Percentiles rank a stretch among this genome's conserved stretches.
These are phyloP conservation scores for Scleropages formosus DNA, from an alignment of 2,797 vertebrate genomes.

Conservation along the genomic window DNA sequence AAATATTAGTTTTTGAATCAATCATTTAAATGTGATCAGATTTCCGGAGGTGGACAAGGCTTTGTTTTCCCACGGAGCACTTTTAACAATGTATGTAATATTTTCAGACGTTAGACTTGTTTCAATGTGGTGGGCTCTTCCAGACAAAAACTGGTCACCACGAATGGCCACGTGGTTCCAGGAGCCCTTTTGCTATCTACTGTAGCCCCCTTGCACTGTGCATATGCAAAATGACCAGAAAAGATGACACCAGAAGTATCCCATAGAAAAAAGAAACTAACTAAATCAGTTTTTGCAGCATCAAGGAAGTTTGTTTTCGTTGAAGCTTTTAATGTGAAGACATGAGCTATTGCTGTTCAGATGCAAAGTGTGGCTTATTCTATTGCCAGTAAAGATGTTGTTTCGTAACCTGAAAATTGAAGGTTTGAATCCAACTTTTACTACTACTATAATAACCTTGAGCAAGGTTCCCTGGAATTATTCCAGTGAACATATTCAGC, in stretches of 20 bases:
- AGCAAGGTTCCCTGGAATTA: no score
- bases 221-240: not conserved
- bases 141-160: no score
- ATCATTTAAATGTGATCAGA: not conserved
- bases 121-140: not conserved
- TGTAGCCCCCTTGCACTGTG: not conserved
- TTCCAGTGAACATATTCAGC: no score
- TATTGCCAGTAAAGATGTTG: no score
- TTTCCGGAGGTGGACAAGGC: not conserved
- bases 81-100: slow-evolving; percentile 23
- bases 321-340: not conserved
- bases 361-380: no score
- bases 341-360: no score
- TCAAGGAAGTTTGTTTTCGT: not conserved
- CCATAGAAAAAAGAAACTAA: not conserved
- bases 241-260: not conserved
- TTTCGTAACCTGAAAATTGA: no score
- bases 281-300: not conserved
- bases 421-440: no score
- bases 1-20: not conserved
- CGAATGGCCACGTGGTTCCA: not conserved
- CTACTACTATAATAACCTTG: no score
- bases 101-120: slow-evolving; percentile 2
- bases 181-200: not conserved
- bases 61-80: not conserved